Conservation (phyloP, 2,113 vertebrate species). For the Megaleporinus macrocephalus region DNA sequence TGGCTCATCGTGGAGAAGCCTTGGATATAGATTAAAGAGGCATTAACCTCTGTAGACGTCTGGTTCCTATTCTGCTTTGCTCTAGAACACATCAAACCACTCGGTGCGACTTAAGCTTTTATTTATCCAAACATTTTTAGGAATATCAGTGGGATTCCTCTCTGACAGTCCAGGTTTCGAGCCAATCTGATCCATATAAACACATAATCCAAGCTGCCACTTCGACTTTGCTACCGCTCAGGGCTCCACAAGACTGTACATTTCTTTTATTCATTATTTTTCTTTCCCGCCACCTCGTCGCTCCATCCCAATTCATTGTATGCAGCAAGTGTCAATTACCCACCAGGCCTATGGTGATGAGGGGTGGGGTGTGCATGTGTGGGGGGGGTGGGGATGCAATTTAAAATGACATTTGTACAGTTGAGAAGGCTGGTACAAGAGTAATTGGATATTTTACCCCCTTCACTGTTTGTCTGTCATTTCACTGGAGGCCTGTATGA, state of each 20-base stretch:
- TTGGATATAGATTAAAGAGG: too few species aligned
- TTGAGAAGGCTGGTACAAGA: slow-evolving; percentile 76
- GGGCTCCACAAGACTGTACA: neutral
- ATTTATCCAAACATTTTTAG: too few species aligned
- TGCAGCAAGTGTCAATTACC: slow-evolving; percentile 80
- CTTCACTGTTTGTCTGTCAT: slow-evolving; percentile 79
- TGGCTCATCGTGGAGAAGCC: too few species aligned
- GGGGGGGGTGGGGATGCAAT: slow-evolving; percentile 63
- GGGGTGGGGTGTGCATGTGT: neutral
- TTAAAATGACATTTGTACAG: slow-evolving; percentile 80
- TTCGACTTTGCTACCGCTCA: neutral
- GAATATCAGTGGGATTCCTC: too few species aligned
- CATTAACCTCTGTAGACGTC: too few species aligned
- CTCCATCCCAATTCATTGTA: slow-evolving; percentile 46
- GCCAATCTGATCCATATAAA: too few species aligned
- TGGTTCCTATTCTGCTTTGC: too few species aligned
- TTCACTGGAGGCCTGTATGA: slow-evolving; percentile 38
- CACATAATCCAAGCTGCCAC: neutral
- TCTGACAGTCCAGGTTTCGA: too few species aligned
- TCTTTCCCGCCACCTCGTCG: slow-evolving; percentile 18
- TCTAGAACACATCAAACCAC: too few species aligned
- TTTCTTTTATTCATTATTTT: neutral
- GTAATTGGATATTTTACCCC: slow-evolving; percentile 81
- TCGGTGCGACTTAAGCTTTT: too few species aligned
- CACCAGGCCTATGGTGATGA: slow-evolving; percentile 8